phyloP scores from a whole-genome alignment of 2,113 vertebrate species.

The Leucoraja erinaceus region DNA sequence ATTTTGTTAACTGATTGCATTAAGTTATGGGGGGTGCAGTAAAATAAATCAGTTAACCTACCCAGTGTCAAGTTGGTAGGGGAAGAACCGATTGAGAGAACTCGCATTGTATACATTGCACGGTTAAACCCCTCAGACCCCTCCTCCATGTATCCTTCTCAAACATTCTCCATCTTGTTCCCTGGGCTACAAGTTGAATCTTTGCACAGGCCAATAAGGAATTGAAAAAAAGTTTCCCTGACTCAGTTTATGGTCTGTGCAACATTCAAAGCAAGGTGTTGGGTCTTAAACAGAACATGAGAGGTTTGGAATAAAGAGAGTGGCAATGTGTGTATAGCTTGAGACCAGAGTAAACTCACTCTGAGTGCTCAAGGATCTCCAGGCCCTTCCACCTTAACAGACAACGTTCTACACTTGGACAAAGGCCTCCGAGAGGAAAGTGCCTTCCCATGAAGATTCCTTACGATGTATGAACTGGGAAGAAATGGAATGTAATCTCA shows the following conservation, averaged over 20 bases:
- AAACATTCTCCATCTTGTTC: background rate
- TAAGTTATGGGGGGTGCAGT: conserved; percentile 14
- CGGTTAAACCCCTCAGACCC: background rate
- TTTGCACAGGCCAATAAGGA: background rate
- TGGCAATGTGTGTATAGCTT: background rate
- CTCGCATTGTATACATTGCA: conserved; percentile 20
- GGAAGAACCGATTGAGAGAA: conserved; percentile 6
- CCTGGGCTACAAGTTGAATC: background rate
- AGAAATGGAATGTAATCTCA: background rate
- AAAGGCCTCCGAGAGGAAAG: background rate
- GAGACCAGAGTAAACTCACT: background rate
- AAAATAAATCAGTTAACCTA: conserved; percentile 29
- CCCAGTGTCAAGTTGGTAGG: background rate
- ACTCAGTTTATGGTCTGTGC: background rate
- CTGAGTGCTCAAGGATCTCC: background rate
- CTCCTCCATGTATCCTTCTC: conserved; percentile 20
- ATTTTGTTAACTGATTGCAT: conserved; percentile 26
- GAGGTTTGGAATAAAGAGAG: background rate
- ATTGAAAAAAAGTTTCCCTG: background rate
- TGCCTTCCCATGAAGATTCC: background rate
- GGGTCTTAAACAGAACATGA: background rate
- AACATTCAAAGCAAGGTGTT: background rate
- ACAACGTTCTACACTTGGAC: background rate
- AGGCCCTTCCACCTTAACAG: background rate
- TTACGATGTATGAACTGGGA: background rate